Base-by-base conservation (phyloP, 2,113 vertebrate species). In the Phocoena phocoena region DNA sequence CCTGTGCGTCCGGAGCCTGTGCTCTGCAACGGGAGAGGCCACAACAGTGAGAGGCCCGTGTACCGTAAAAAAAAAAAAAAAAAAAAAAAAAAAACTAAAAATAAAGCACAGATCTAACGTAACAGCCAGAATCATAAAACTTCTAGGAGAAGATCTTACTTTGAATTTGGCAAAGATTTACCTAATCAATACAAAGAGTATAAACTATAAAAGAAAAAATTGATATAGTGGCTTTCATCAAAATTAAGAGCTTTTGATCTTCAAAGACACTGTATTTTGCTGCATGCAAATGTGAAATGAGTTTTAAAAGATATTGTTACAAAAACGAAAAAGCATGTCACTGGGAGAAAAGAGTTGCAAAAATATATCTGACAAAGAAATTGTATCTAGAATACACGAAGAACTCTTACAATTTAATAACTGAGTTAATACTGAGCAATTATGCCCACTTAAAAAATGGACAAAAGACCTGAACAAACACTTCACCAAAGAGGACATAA, bases 221-320 rank as follows among this genome's bases (percentile, higher is more conserved):
- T 12, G 53, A 58, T 41, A 88, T 12, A 31, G 1, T 92, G 31
- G 50, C 85, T 91, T 95, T 92, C 4, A 87, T n/a, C 36, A 68
- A 62, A 95, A 95, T 55, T 77, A 94, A 93, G 80, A 77, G 73
- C 5, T 79, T 62, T 55, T 87, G 38, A 18, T 93, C 41, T 90
- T 85, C 33, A 94, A 91, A 83, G 68, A 87, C n/a, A 77, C 9
- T 71, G 38, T 21, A 86, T 88, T 87, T 92, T 60, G 58, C 38
- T n/a, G 6, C 20, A 67, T 53, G 3, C 65, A 80, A 84, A 60
- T 85, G 89, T 86, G 84, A 95, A 94, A 90, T 9, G 80, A 44
- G 18, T 93, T 93, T 76, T 76, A 88, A 95, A 93, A 82, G 68
- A 84, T 33, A 92, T 0, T 89, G 15, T 47, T 76, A 74, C 6